Evolutionary conservation across 2,113 vertebrate species (phyloP), one percentile per base, ranked within the genome.

Genomic region (Forbesichthys agassizii): DNA sequence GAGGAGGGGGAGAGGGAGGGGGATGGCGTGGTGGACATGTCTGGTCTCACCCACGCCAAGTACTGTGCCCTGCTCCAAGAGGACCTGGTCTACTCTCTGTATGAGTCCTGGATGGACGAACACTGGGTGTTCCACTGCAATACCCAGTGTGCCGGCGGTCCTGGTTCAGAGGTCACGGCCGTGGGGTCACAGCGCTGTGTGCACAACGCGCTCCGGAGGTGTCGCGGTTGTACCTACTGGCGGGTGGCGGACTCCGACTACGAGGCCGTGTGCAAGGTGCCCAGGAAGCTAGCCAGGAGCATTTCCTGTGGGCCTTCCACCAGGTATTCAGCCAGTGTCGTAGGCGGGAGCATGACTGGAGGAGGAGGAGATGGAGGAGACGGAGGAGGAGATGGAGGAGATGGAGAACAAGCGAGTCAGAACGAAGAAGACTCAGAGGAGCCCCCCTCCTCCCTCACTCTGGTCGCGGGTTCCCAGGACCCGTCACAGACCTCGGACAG

Each of bases 201-300:
- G 1, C 46, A 64, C 59, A 74, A 27, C 86, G 89, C 92, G 3
- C 94, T 93, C 0, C 88, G 95, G 77, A 93, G 89, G 49, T 98
- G 96, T 79, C 91, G 93, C 0, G 93, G 95, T 18, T 98, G 97
- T 10, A 92, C 93, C 0, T 85, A 88, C 5, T 86, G 95, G 82
- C 92, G 96, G 0, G 96, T 98, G 42, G 91, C 94, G 0, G 97
- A 99, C 49, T 93, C 96, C 0, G 96, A 98, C 86, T 98, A 98
- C 0, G 97, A 99, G 82, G 96, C 96, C 0, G 95, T 98, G 66
- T 99, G 97, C 74, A 96, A 93, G 81, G 92, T 98, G 48, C 96
- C 96, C 0, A 93, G 97, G 1, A 98, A 95, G 75, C 85, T 96
- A 75, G 94, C 95, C 9, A 84, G 94, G 27, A 96, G 95, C 74